These are phyloP conservation scores for Zosterops lateralis DNA, from an alignment of 2,113 vertebrate species.

Conservation along the genomic window DNA sequence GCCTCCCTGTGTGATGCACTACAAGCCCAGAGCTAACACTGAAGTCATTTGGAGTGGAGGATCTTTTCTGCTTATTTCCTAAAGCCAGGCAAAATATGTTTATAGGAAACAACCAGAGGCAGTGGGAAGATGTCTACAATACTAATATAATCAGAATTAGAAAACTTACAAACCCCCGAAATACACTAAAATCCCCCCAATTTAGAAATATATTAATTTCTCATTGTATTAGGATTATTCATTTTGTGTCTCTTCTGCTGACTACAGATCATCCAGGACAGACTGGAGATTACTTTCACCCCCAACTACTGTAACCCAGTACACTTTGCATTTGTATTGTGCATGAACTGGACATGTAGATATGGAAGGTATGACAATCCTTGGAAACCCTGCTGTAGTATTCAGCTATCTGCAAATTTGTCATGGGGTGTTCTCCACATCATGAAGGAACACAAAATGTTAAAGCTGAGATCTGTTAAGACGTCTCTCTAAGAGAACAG, in stretches of 20 bases:
- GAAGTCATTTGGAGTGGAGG: background rate
- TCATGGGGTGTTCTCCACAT: background rate
- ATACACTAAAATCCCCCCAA: background rate
- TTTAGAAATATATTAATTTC: background rate
- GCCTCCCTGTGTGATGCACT: background rate
- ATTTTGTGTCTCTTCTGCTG: background rate
- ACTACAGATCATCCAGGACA: background rate
- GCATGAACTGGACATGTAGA: background rate
- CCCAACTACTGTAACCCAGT: rapidly evolving
- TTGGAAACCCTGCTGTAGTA: background rate
- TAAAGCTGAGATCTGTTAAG: background rate
- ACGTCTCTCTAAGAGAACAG: background rate
- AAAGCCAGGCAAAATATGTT: background rate
- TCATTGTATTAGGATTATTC: background rate
- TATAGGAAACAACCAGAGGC: background rate
- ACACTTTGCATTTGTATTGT: background rate
- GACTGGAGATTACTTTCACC: background rate
- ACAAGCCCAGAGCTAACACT: background rate
- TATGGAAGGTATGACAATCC: background rate
- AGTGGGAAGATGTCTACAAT: background rate
- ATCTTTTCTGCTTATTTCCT: background rate
- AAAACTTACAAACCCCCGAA: rapidly evolving
- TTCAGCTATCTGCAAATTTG: background rate
- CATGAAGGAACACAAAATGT: background rate
- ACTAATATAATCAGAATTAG: background rate